These are phyloP conservation scores for Pandemis heparana DNA, from an alignment of 2,888 invertebrate species.

Conservation along the genomic window DNA sequence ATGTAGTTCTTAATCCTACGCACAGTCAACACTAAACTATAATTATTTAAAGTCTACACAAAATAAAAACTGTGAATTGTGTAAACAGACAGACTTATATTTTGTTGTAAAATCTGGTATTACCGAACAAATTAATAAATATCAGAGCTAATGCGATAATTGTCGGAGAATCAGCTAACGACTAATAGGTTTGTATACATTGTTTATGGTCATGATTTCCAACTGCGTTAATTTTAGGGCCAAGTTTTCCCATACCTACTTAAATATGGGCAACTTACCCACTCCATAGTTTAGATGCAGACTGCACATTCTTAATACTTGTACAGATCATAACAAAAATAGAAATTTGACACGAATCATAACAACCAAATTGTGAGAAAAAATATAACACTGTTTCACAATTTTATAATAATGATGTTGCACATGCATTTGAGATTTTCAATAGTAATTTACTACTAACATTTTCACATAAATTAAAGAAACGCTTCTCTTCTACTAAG, in stretches of 20 bases:
- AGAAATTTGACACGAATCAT: conserved; percentile 2
- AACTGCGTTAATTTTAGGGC: background rate
- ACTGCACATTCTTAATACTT: background rate
- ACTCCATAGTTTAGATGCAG: background rate
- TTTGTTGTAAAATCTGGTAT: too few species aligned
- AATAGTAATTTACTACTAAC: background rate
- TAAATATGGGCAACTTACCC: background rate
- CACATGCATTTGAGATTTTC: background rate
- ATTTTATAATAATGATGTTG: background rate
- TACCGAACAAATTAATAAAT: too few species aligned
- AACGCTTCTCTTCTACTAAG: background rate
- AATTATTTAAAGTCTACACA: background rate
- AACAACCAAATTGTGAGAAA: conserved; percentile 5
- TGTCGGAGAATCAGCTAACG: too few species aligned
- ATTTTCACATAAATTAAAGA: background rate
- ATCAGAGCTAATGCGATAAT: too few species aligned
- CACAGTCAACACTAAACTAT: background rate
- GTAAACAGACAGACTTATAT: too few species aligned
- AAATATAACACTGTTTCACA: background rate
- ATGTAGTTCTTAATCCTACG: background rate
- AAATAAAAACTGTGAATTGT: too few species aligned
- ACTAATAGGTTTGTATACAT: too few species aligned
- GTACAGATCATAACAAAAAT: conserved; percentile 10
- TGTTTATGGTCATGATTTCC: too few species aligned
- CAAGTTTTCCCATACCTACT: background rate